Percentiles rank a stretch among this genome's conserved stretches.
Conservation (phyloP, 2,888 invertebrate genomes). For the Phytoseiulus persimilis region DNA sequence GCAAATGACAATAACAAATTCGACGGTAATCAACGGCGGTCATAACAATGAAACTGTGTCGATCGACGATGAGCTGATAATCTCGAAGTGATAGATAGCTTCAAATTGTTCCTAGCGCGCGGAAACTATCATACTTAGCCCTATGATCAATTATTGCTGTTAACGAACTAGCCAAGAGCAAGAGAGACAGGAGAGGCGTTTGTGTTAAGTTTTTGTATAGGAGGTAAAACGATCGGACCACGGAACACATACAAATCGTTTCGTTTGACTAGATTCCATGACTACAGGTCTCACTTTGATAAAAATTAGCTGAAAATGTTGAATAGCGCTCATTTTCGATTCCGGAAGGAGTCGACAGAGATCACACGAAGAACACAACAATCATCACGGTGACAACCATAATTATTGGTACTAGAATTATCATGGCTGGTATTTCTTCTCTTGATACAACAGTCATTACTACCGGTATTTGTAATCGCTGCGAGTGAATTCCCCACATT, state of each 20-base stretch:
- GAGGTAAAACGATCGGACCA: neutral
- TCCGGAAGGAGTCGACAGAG: neutral
- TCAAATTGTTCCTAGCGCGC: neutral
- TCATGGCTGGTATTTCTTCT: neutral
- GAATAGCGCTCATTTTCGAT: neutral
- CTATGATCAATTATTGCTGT: neutral
- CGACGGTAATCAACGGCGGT: neutral
- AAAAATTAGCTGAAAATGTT: neutral
- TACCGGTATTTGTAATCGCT: neutral
- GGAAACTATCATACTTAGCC: neutral
- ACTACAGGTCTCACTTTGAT: neutral
- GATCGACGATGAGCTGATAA: neutral
- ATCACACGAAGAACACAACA: neutral
- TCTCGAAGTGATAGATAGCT: neutral
- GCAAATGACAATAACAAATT: neutral
- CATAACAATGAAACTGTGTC: neutral
- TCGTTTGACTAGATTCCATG: neutral
- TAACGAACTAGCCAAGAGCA: neutral
- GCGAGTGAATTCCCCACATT: neutral
- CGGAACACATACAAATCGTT: neutral
- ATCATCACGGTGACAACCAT: neutral
- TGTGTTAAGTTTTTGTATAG: neutral
- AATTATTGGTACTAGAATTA: neutral
- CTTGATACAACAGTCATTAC: neutral
- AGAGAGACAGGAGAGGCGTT: neutral